Base-by-base conservation (phyloP, 2,888 invertebrate species). In the Ferrisia virgata region DNA sequence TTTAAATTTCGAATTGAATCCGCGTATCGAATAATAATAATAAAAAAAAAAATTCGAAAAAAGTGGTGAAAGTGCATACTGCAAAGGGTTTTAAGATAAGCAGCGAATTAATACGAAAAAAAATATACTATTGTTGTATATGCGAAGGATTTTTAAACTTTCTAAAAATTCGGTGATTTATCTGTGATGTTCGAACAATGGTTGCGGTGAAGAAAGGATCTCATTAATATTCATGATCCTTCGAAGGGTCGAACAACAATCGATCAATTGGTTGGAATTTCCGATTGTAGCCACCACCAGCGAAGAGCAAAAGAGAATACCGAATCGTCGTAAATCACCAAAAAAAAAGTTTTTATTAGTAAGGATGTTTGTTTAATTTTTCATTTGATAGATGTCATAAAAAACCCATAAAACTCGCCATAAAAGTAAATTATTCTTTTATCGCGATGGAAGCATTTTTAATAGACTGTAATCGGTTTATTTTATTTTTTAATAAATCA, bases 351-450 rank as follows among this genome's bases (percentile, higher is more conserved):
- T 82, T 69, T 83, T 40, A 43, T 72, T 80, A 64, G 82, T 82
- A 76, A 83, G 83, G 76, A 83, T 83, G 83, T 76, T 83, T 83
- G 76, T 76, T 83, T 76, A 83, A 83, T 83, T 83, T 83, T 76
- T 72, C 83, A 81, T 82, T 82, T 82, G 40, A 82, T 64, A 82
- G 69, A 69, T 43, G 76, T 83, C 82, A 72, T 83, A 83, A 83
- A 83, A 72, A 76, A 83, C 43, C 28, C 64, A 40, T 83, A 83
- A 72, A 69, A 76, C 40, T 40, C 64, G 64, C 82, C 82, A 39
- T 82, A 82, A 82, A 82, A 82, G 82, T 82, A 82, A 83, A 83
- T 83, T 72, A 83, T 72, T 83, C 83, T 72, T 83, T 72, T 83
- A 83, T 83, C 47, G 39, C 76, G 64, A 83, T 83, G 83, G 83